These are phyloP conservation scores for Anomalospiza imberbis DNA, from an alignment of 2,797 vertebrate species.

Conservation along the genomic window DNA sequence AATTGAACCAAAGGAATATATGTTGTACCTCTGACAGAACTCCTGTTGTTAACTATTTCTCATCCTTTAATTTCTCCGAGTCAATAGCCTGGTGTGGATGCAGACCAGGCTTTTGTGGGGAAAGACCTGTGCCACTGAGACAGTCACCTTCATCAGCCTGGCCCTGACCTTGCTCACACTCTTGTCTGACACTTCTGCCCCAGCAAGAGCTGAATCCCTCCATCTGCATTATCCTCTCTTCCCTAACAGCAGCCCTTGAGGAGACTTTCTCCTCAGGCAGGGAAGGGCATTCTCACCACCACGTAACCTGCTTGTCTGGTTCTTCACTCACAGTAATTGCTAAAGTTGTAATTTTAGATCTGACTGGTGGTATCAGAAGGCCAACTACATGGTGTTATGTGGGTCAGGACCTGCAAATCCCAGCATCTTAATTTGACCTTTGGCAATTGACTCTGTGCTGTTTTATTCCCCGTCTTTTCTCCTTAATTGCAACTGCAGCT, in stretches of 20 bases:
- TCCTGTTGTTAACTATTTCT: conserved; percentile 53
- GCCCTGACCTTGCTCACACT: neutral
- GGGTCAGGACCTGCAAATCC: neutral
- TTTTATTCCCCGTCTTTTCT: conserved; percentile 20
- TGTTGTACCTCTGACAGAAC: conserved; percentile 46
- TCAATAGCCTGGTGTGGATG: neutral
- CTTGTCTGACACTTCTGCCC: neutral
- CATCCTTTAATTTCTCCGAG: conserved; percentile 51
- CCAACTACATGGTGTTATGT: neutral
- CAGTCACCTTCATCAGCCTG: neutral
- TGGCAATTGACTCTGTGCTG: neutral
- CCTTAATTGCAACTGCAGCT: conserved; percentile 20
- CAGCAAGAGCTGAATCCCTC: neutral
- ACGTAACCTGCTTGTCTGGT: neutral
- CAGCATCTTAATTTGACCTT: conserved; percentile 36
- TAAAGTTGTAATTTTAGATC: conserved; percentile 6
- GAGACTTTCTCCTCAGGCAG: neutral
- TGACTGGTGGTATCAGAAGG: neutral
- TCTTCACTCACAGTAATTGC: conserved; percentile 33
- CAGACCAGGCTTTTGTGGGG: neutral
- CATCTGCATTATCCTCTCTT: neutral
- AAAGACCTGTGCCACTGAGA: neutral
- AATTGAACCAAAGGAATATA: conserved; percentile 59
- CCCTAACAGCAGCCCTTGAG: neutral
- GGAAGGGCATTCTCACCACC: neutral